These are phyloP conservation scores for Hyles lineata DNA, from an alignment of 2,888 invertebrate species.

Conservation along the genomic window DNA sequence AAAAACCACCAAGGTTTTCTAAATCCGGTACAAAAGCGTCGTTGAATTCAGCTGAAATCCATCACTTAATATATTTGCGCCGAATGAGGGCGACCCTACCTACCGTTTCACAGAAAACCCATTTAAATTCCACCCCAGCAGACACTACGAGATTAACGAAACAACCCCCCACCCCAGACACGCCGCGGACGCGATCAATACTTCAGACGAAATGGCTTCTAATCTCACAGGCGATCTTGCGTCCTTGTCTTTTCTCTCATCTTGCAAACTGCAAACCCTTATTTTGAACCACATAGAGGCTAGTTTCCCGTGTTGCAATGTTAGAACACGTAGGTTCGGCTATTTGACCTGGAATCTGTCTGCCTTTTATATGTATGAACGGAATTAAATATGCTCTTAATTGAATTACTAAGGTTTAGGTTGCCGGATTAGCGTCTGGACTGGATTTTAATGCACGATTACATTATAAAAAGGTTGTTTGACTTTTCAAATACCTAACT, in stretches of 20 bases:
- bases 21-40: neutral
- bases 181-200: conserved; percentile 63
- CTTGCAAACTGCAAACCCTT: conserved; percentile 42
- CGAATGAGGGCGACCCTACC: conserved; percentile 1
- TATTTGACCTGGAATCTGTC: conserved; percentile 28
- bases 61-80: conserved; percentile 15
- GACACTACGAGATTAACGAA: conserved; percentile 76
- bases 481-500: neutral
- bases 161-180: conserved; percentile 44
- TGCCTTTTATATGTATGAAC: conserved; percentile 10
- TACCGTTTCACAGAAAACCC: conserved; percentile 52
- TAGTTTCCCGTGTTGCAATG: conserved; percentile 30
- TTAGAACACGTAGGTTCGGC: neutral
- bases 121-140: conserved; percentile 68
- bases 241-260: conserved; percentile 72
- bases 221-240: conserved; percentile 73
- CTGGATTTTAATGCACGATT: neutral
- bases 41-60: conserved; percentile 12
- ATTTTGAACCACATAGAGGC: conserved; percentile 34
- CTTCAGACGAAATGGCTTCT: conserved; percentile 64
- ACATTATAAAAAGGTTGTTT: neutral
- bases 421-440: neutral
- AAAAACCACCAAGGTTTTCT: no score
- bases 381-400: conserved; percentile 12
- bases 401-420: conserved; percentile 3